Evolutionary conservation across 2,888 invertebrate species (phyloP).

Genomic region (Pterostichus niger): DNA sequence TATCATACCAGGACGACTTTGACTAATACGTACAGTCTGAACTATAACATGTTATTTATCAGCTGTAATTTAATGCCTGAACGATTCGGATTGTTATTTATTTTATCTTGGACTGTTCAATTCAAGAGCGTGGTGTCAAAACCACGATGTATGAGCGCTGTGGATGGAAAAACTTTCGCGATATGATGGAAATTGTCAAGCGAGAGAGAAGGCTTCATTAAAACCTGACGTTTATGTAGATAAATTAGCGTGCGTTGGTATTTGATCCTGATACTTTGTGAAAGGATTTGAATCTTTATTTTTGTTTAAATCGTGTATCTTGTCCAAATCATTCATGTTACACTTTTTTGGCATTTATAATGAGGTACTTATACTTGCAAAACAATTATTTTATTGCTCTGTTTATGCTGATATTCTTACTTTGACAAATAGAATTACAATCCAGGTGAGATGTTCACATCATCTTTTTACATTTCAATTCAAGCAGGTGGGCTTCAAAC

Average conservation of each 20-base stretch:
- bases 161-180: background rate
- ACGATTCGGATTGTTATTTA: slow-evolving; percentile 56
- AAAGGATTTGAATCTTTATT: background rate
- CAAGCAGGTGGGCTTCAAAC: too few relatives aligned
- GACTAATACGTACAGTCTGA: slow-evolving; percentile 26
- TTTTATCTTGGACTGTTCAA: slow-evolving; percentile 50
- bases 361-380: too few relatives aligned
- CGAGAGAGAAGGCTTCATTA: slow-evolving; percentile 24
- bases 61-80: slow-evolving; percentile 64
- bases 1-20: slow-evolving; percentile 41
- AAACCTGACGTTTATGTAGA: slow-evolving; percentile 37
- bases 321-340: background rate
- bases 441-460: too few relatives aligned
- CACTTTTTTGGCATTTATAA: background rate
- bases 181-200: slow-evolving; percentile 56
- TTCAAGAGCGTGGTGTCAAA: slow-evolving; percentile 43
- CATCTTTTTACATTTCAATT: background rate
- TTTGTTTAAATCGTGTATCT: background rate
- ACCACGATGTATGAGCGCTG: slow-evolving; percentile 28
- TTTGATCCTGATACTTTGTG: slow-evolving; percentile 4
- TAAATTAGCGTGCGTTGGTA: background rate
- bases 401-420: too few relatives aligned
- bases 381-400: too few relatives aligned
- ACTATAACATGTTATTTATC: slow-evolving; percentile 63
- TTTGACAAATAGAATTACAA: too few relatives aligned